Evolutionary conservation across 92 coral and sea anemone species (phyloP).

Genomic region (Muricea muricata): DNA sequence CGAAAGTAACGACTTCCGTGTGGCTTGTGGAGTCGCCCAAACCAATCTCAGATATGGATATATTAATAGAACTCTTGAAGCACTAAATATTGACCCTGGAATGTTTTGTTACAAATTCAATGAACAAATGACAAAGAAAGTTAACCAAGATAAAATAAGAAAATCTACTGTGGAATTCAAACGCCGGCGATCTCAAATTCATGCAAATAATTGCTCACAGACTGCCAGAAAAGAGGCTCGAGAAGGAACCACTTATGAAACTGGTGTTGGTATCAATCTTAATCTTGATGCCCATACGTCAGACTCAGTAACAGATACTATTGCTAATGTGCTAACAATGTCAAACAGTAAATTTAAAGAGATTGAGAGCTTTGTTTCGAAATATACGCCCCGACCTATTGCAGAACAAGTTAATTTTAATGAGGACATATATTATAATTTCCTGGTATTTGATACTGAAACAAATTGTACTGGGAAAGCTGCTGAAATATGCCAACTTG

Average conservation of each 20-base stretch:
- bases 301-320: background rate
- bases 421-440: background rate
- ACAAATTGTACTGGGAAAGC: no score
- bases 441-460: no score
- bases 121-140: background rate
- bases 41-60: no score
- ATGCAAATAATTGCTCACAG: background rate
- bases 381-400: no score
- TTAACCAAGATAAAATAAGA: conserved; percentile 25
- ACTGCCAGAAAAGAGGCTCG: conserved; percentile 48
- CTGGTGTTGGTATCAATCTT: conserved; percentile 8
- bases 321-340: background rate
- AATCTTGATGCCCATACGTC: background rate
- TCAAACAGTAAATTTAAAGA: background rate
- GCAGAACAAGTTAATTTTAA: background rate
- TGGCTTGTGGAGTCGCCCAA: no score
- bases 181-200: no score
- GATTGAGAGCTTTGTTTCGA: background rate
- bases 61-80: conserved; percentile 42
- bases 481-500: no score
- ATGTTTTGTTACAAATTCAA: background rate
- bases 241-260: conserved; percentile 43
- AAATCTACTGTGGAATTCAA: conserved; percentile 42
- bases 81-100: conserved; percentile 44
- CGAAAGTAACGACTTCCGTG: no score